phyloP scores from a whole-genome alignment of 2,797 vertebrate species.

The Macrochelys suwanniensis region DNA sequence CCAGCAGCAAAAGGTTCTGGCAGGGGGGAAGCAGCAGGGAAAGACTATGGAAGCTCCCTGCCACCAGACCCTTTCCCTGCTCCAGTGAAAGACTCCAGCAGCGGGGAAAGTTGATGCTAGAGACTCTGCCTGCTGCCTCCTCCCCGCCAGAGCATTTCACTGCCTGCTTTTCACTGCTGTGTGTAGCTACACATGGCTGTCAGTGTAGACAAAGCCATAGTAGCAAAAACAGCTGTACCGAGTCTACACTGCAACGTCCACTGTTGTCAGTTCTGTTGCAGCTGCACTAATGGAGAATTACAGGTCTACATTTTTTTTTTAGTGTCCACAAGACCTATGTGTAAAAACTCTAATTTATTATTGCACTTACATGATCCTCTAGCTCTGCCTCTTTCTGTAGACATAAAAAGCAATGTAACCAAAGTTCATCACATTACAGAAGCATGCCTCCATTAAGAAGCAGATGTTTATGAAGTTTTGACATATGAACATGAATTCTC shows the following conservation, averaged over 20 bases:
- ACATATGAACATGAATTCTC: slow-evolving; percentile 60
- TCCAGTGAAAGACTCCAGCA: neutral
- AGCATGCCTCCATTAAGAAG: slow-evolving; percentile 47
- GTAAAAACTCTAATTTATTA: slow-evolving; percentile 56
- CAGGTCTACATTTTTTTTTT: neutral
- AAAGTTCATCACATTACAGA: slow-evolving; percentile 43
- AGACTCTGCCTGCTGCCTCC: neutral
- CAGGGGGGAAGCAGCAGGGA: neutral
- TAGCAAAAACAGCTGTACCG: neutral
- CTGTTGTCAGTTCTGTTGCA: neutral
- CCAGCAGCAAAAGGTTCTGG: neutral
- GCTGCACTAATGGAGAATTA: neutral
- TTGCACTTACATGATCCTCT: slow-evolving; percentile 69
- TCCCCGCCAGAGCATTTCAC: neutral
- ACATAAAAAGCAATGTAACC: slow-evolving; percentile 54
- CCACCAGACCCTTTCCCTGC: neutral
- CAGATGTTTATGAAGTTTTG: slow-evolving; percentile 65
- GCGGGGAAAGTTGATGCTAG: neutral
- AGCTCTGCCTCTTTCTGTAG: slow-evolving; percentile 66
- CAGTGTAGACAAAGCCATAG: neutral
- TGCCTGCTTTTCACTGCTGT: neutral
- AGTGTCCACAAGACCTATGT: slow-evolving; percentile 23
- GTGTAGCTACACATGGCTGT: neutral
- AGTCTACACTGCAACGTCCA: neutral
- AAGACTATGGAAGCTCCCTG: neutral